Evolutionary conservation across 2,113 vertebrate species (phyloP).

Genomic region (Pandion haliaetus): DNA sequence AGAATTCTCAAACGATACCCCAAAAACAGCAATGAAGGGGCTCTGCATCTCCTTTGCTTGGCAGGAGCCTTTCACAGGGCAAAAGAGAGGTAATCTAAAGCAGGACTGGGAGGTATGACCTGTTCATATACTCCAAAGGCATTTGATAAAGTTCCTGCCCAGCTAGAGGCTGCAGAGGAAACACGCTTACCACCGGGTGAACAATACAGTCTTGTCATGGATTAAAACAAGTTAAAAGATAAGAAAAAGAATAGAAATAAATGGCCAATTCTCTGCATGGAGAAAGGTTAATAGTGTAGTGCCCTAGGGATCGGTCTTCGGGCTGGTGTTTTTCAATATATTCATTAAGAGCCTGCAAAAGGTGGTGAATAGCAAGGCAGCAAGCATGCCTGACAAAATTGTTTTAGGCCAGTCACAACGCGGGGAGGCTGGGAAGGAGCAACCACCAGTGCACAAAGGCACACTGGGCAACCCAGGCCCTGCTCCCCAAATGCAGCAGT

Average conservation of each 20-base stretch:
- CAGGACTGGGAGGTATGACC: neutral
- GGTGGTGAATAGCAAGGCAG: neutral
- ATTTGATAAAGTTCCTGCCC: neutral
- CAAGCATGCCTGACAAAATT: neutral
- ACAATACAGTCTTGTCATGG: neutral
- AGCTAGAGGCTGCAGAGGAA: neutral
- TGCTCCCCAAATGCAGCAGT: accelerated
- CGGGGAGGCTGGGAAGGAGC: neutral
- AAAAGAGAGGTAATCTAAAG: neutral
- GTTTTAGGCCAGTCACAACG: neutral
- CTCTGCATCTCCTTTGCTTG: neutral
- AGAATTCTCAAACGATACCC: neutral
- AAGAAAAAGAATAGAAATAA: constrained; percentile 36
- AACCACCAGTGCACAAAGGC: neutral
- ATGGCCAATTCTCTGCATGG: constrained; percentile 13
- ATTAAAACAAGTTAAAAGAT: constrained; percentile 40
- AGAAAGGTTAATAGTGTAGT: constrained; percentile 37
- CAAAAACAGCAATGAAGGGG: accelerated
- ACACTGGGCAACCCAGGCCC: neutral
- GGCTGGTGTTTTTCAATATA: neutral
- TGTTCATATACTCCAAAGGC: neutral
- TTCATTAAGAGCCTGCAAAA: neutral
- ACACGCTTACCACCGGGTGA: neutral
- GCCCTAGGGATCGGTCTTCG: neutral
- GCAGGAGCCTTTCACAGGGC: neutral